Percentiles rank a stretch among this genome's conserved stretches.
phyloP scores from a whole-genome alignment of 2,888 invertebrate species.

The Willowsia nigromaculata region DNA sequence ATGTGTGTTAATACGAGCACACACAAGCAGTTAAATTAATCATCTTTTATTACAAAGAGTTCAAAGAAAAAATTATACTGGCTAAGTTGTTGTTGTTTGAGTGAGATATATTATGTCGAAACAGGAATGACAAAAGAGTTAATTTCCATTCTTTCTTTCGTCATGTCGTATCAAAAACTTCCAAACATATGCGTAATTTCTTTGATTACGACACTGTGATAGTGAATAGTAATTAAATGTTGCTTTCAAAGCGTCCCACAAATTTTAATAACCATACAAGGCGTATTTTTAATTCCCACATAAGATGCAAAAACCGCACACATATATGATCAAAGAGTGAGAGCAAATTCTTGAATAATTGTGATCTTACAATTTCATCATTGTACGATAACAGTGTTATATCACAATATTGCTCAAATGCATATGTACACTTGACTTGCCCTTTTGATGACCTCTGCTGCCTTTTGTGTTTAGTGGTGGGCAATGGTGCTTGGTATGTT shows the following conservation, averaged over 20 bases:
- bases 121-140: background rate
- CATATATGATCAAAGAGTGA: no score
- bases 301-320: no score
- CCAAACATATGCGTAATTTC: no score
- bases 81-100: background rate
- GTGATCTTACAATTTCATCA: no score
- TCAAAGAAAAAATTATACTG: background rate
- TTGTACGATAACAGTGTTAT: background rate
- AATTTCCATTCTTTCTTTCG: background rate
- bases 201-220: no score
- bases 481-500: background rate
- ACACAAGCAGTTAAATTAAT: conserved; percentile 19
- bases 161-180: background rate
- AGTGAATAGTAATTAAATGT: no score
- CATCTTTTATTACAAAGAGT: background rate
- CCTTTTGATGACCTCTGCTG: background rate
- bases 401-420: background rate
- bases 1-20: background rate
- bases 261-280: no score
- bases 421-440: background rate
- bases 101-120: background rate
- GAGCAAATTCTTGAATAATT: no score
- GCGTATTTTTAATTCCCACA: no score
- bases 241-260: no score
- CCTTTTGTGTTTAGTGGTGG: background rate